These are phyloP conservation scores for Lithobates sylvaticus DNA, from an alignment of 2,797 vertebrate species.

Conservation along the genomic window DNA sequence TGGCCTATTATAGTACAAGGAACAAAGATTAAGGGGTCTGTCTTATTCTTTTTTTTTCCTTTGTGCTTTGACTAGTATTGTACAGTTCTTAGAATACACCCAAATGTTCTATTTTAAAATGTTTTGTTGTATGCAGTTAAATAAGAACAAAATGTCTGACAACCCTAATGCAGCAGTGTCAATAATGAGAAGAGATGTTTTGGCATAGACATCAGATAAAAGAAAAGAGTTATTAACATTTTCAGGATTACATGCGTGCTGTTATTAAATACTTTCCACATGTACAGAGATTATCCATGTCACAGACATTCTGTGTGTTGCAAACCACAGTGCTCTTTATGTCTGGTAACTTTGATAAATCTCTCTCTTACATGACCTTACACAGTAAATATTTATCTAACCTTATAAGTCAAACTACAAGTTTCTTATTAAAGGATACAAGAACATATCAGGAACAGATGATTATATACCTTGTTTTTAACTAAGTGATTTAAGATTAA, in stretches of 20 bases:
- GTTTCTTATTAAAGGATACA: conserved; percentile 22
- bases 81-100: conserved; percentile 78
- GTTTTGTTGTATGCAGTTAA: conserved; percentile 66
- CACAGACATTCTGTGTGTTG: conserved; percentile 9
- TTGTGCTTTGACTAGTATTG: conserved; percentile 80
- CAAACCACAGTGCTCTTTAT: neutral
- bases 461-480: conserved; percentile 1
- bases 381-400: conserved; percentile 20
- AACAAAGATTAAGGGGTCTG: conserved; percentile 79
- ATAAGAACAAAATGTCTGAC: conserved; percentile 16
- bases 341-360: neutral
- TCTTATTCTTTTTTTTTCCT: conserved; percentile 76
- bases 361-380: neutral
- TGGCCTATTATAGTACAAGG: conserved; percentile 78
- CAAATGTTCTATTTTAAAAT: conserved; percentile 78
- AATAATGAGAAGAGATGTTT: conserved; percentile 20
- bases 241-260: conserved; percentile 18
- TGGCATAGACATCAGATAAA: conserved; percentile 34
- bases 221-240: conserved; percentile 35
- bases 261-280: conserved; percentile 46
- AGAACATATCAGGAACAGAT: conserved; percentile 45
- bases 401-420: conserved; percentile 19
- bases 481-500: neutral
- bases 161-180: conserved; percentile 18
- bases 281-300: conserved; percentile 20